Evolutionary conservation across 2,797 vertebrate species (phyloP), one percentile per base, ranked within the genome.

Genomic region (Staurois parvus): DNA sequence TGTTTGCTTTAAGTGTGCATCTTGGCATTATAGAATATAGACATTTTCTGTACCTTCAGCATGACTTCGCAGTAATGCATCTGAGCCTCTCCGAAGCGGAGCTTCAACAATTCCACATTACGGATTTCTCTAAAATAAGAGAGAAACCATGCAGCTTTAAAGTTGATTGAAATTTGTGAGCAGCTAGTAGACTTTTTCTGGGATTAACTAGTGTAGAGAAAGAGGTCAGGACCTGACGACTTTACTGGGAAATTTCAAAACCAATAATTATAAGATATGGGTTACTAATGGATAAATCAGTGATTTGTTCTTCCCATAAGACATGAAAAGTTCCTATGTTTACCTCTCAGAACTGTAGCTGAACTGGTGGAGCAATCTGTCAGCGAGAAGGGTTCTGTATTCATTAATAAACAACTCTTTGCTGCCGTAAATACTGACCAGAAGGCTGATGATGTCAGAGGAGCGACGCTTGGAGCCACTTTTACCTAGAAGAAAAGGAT

Each of bases 31-130:
- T 48, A 48, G 17, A 48, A 48, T 3, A 52, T 17, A 19, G 48
- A 52, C 17, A 17, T 52, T 17, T 0, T 28, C 10, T 68, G 83
- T 82, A 99, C 98, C 95, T 99, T 99, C 75, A 99, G 91, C 98
- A 99, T 99, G 90, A 99, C 98, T 90, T 99, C 98, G 5, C 98
- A 99, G 88, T 96, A 98, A 88, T 99, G 97, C 98, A 99, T 99
- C 88, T 98, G 97, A 6, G 98, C 97, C 91, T 99, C 98, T 0
- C 98, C 98, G 24, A 99, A 99, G 2, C 98, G 91, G 83, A 99
- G 95, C 92, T 99, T 99, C 91, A 99, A 92, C 91, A 99, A 94
- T 91, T 99, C 98, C 91, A 99, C 97, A 0, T 99, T 99, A 52
- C 98, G 96, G 28, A 99, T 99, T 88, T 99, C 98, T 91, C 98